Evolutionary conservation across 2,888 invertebrate genomes (phyloP), one percentile per base, ranked within the genome.

Genomic region (Acleris emargana): DNA sequence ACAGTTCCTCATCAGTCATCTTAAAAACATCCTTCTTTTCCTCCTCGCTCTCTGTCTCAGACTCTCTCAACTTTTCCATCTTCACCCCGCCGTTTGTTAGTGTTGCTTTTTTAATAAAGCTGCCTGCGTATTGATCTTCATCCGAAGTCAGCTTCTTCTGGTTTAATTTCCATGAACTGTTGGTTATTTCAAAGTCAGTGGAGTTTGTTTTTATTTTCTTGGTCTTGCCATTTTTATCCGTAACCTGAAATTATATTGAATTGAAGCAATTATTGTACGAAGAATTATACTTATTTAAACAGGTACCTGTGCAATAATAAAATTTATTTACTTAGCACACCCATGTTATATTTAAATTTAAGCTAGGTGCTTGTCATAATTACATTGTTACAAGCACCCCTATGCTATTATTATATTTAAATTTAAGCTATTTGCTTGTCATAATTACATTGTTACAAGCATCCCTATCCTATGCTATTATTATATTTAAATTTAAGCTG

Each of bases 1-100:
- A 96, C 38, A 97, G 82, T 74, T 97, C 95, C 64, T 97, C 97
- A 86, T 97, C 97, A 0, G 95, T 95, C 73, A 97, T 79, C 67
- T 82, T 84, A 17, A 81, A 73, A 0, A 83, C 78, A 76, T 85
- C 81, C 64, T 73, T 81, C 42, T 73, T 81, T 0, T 69, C 73
- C 16, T 68, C 69, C 2, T 60, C 86, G 20, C 76, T 80, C 2
- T 86, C 85, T 0, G 82, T 81, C 4, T 84, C 86, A 0, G 78
- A 73, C 5, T 80, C 83, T 13, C 69, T 72, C 0, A 86, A 74
- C 68, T 82, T 82, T 64, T 87, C 84, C 13, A 77, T 74, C 45
- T 79, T 85, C 16, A 74, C 74, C 0, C 83, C 87, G 1, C 84
- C 89, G 32, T 81, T 86, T 0, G 80, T 84, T 18, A 92, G 70